Percentiles rank a stretch among this genome's conserved stretches.
Conservation (phyloP, 2,113 vertebrate genomes). For the Istiophorus platypterus region DNA sequence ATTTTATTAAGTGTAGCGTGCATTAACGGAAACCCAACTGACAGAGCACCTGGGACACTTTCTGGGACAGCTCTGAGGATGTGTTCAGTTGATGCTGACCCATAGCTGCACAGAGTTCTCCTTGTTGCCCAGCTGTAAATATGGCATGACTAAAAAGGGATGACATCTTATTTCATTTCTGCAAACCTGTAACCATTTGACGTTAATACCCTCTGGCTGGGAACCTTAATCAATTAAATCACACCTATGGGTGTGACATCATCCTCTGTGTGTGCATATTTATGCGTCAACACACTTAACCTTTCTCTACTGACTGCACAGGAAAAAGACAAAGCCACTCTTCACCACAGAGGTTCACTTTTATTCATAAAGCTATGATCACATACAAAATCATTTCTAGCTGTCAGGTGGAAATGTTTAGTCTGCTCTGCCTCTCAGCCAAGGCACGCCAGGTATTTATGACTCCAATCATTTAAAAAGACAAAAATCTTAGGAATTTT, state of each 20-base stretch:
- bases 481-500: background rate
- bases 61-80: background rate
- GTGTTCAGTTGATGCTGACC: conserved; percentile 1
- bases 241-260: conserved; percentile 26
- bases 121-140: background rate
- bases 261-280: conserved; percentile 19
- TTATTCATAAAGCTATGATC: conserved; percentile 19
- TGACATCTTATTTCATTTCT: conserved; percentile 12
- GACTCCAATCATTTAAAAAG: conserved; percentile 25
- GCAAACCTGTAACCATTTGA: background rate
- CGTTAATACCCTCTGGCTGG: conserved; percentile 11
- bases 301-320: background rate
- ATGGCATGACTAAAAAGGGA: background rate
- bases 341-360: background rate
- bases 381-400: conserved; percentile 8
- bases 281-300: conserved; percentile 1
- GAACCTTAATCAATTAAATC: conserved; percentile 27
- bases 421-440: background rate
- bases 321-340: background rate
- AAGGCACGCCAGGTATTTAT: background rate
- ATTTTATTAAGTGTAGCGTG: background rate
- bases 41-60: background rate
- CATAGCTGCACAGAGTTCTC: background rate
- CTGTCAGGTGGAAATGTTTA: background rate
- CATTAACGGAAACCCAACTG: background rate